Percentiles rank a stretch among this genome's conserved stretches.
These are phyloP conservation scores for Brachionus paranguensis DNA, from an alignment of 1,140 invertebrate genomes.

Conservation along the genomic window DNA sequence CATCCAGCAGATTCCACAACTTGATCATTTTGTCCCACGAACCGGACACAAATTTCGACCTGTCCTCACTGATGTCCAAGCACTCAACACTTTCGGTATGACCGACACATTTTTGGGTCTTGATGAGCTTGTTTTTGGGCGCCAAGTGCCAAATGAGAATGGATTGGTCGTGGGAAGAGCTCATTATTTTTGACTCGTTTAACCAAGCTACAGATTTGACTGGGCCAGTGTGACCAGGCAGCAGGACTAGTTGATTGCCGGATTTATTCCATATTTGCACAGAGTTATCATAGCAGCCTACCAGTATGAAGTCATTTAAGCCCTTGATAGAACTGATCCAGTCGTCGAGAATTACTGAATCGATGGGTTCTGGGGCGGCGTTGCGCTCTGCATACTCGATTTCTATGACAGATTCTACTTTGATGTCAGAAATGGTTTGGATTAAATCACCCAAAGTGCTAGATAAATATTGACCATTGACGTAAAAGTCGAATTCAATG, in stretches of 20 bases:
- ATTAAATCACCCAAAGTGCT: constrained; percentile 58
- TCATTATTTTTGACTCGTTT: constrained; percentile 55
- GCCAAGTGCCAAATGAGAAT: constrained; percentile 73
- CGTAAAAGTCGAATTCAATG: constrained; percentile 80
- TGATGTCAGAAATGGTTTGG: constrained; percentile 47
- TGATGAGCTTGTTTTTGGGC: constrained; percentile 69
- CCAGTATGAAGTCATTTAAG: constrained; percentile 61
- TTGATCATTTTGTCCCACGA: constrained; percentile 73
- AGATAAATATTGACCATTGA: constrained; percentile 72
- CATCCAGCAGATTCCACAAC: constrained; percentile 57
- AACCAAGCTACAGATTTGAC: constrained; percentile 83
- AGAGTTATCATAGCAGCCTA: constrained; percentile 90
- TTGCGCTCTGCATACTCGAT: constrained; percentile 82
- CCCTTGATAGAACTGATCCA: constrained; percentile 82
- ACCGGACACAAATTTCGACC: constrained; percentile 61
- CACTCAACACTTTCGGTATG: constrained; percentile 82
- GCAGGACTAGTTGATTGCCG: constrained; percentile 73
- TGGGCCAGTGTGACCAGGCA: constrained; percentile 75
- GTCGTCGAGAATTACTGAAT: constrained; percentile 85
- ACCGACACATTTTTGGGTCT: constrained; percentile 72
- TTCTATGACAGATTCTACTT: constrained; percentile 62
- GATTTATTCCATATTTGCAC: constrained; percentile 78
- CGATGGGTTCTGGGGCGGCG: constrained; percentile 78
- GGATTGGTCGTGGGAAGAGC: constrained; percentile 84
- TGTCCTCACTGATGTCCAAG: constrained; percentile 66